Conservation (phyloP, 2,888 invertebrate species). For the Perizoma affinitatum region DNA sequence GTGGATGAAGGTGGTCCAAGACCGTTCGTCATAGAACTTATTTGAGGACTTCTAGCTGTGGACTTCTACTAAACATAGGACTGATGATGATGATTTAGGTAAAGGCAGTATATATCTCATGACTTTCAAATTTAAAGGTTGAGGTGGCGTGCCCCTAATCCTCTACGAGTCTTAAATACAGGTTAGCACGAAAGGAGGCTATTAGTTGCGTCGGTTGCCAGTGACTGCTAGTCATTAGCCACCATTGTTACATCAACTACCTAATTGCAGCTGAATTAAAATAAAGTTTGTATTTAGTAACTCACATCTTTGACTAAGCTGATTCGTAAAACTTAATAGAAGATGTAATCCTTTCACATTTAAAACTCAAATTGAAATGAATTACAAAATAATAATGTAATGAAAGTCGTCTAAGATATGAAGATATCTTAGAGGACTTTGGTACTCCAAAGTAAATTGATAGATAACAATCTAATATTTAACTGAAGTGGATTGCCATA, state of each 20-base stretch:
- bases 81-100: background rate
- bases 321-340: background rate
- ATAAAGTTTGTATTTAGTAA: background rate
- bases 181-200: slow-evolving; percentile 63
- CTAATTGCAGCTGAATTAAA: slow-evolving; percentile 45
- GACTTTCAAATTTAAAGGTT: slow-evolving; percentile 49
- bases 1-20: too few relatives aligned
- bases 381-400: background rate
- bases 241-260: slow-evolving; percentile 53
- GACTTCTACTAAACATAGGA: too few relatives aligned
- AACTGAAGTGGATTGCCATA: slow-evolving; percentile 21
- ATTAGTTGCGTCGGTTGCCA: slow-evolving; percentile 54
- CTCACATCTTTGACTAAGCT: background rate
- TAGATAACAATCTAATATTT: slow-evolving; percentile 28
- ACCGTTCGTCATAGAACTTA: too few relatives aligned
- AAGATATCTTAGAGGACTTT: too few relatives aligned
- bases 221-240: slow-evolving; percentile 61
- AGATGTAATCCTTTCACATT: background rate
- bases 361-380: background rate
- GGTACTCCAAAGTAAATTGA: background rate
- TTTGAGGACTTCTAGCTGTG: too few relatives aligned
- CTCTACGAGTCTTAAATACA: slow-evolving; percentile 54
- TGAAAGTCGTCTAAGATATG: too few relatives aligned
- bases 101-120: slow-evolving; percentile 48
- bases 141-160: slow-evolving; percentile 58